Conservation (phyloP, 2,888 invertebrate species). For the Caenorhabditis sp. region DNA sequence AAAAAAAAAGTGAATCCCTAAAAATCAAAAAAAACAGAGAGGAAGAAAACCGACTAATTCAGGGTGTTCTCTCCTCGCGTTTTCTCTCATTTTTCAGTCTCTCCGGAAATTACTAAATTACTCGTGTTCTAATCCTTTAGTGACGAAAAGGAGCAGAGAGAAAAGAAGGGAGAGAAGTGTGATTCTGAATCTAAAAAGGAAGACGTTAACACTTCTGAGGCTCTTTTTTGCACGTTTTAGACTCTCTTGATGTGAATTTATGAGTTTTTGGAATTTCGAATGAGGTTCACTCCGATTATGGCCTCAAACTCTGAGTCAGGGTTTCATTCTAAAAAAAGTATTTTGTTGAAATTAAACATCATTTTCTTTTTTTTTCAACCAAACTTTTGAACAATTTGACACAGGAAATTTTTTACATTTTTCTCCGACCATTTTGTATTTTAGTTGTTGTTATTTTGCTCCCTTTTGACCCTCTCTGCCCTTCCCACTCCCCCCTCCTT, state of each 20-base stretch:
- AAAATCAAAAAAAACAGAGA: neutral
- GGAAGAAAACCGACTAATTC: conserved; percentile 21
- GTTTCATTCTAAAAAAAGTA: no score
- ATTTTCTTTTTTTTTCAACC: no score
- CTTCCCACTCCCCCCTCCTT: neutral
- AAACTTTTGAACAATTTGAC: no score
- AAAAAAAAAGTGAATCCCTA: neutral
- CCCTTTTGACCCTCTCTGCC: no score
- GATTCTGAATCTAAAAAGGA: neutral
- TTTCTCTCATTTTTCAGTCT: neutral
- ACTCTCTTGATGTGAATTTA: neutral
- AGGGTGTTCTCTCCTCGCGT: conserved; percentile 25
- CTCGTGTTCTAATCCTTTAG: conserved; percentile 34
- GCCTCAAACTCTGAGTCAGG: no score
- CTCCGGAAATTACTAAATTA: conserved; percentile 40
- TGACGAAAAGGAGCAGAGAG: neutral
- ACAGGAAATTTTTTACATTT: no score
- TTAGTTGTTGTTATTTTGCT: no score
- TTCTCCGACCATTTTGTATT: no score
- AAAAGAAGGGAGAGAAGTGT: neutral
- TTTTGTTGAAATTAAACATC: no score
- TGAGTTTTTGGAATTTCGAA: neutral
- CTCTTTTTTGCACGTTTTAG: conserved; percentile 8
- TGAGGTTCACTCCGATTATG: no score
- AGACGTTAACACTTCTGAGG: conserved; percentile 14